phyloP scores from a whole-genome alignment of 1,140 invertebrate species.

The Dreissena polymorpha region DNA sequence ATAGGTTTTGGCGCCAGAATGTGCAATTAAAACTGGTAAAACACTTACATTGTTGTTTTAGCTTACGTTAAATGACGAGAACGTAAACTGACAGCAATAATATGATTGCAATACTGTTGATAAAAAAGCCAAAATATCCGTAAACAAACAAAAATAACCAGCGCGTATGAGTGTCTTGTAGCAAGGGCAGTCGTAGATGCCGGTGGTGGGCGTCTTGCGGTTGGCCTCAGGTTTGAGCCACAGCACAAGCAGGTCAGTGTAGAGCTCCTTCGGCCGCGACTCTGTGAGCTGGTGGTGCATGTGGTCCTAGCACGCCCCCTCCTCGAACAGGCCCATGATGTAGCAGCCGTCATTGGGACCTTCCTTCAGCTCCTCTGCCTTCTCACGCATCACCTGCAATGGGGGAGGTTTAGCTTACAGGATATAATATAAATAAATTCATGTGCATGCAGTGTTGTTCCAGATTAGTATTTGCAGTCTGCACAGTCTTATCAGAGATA shows the following conservation, averaged over 20 bases:
- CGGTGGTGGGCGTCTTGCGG: constrained; percentile 65
- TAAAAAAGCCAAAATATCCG: background rate
- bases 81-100: background rate
- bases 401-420: too few relatives aligned
- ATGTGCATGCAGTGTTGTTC: too few relatives aligned
- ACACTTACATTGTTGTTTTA: background rate
- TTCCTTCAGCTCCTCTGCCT: constrained; percentile 66
- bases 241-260: constrained; percentile 78
- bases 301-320: constrained; percentile 79
- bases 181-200: constrained; percentile 79
- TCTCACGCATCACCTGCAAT: constrained; percentile 72
- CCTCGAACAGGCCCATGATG: constrained; percentile 79
- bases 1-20: too few relatives aligned
- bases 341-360: constrained; percentile 78
- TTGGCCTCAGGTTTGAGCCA: constrained; percentile 78
- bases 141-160: constrained; percentile 65
- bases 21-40: background rate
- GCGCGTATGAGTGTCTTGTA: constrained; percentile 81
- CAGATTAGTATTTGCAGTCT: too few relatives aligned
- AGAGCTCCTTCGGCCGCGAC: constrained; percentile 79
- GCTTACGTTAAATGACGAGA: background rate
- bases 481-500: too few relatives aligned
- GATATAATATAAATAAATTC: too few relatives aligned
- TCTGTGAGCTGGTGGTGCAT: constrained; percentile 71
- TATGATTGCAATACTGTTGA: constrained; percentile 3